Evolutionary conservation across 2,888 invertebrate species (phyloP), one percentile per base, ranked within the genome.

Genomic region (Tetropium fuscum): DNA sequence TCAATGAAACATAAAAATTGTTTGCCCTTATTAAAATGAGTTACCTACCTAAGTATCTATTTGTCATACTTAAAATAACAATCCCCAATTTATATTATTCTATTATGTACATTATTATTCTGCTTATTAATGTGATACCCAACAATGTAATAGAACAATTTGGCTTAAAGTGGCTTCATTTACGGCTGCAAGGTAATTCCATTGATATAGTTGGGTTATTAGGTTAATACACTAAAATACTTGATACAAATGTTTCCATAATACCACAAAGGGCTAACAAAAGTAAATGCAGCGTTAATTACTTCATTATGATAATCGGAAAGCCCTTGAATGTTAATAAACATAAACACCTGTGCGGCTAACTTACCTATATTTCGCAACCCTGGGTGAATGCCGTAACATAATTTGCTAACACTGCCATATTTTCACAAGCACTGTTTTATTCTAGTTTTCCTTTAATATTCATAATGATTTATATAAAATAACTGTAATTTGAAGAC

Each of bases 301-400:
- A n/a, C n/a, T n/a, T n/a, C n/a, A n/a, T n/a, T n/a, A n/a, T n/a
- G 13, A 32, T 4, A 30, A 10, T 18, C 6, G 18, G 18, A 45
- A 41, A 22, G n/a, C 30, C 34, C 20, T 13, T 13, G 25, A 41
- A 20, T 27, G 32, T 18, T 18, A 11, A 54, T 41, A 38, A 43
- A 48, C 10, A 30, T 27, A 62, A 56, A 49, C 56, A 60, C 62
- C 59, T 63, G 49, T 59, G 40, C 54, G 49, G 40, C 32, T 49
- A 41, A 63, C 69, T 70, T 53, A 70, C 69, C 68, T 68, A 65
- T 54, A 67, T 70, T 64, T 66, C 67, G 64, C 53, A 64, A 62
- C 58, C 62, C 15, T 45, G 41, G 5, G 22, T 22, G 38, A 13
- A 44, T 62, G 59, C 48, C 62, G 58, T 63, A 20, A 53, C 47